Evolutionary conservation across 2,797 vertebrate species (phyloP), one percentile per base, ranked within the genome.

Genomic region (Melanotaenia boesemani): DNA sequence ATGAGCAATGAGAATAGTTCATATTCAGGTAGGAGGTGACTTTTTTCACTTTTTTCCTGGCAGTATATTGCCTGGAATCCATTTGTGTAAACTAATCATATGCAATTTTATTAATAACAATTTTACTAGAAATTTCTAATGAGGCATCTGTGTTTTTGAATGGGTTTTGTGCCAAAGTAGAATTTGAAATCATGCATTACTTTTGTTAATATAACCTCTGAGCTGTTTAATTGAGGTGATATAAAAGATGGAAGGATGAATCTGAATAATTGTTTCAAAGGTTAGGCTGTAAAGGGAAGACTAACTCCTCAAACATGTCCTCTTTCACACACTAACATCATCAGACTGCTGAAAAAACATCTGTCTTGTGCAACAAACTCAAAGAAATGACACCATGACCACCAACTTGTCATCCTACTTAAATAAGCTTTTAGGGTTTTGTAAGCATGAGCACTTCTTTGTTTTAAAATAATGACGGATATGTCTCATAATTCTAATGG

Each of bases 241-340:
- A 39, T 18, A 20, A 46, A 46, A 46, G 16, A 46, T 44, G 15
- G 37, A 39, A 10, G 11, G 15, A 3, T 46, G 18, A 18, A 46
- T 46, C 13, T 46, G 6, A 46, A 20, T 18, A 2, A 6, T 20
- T 46, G 18, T 18, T 46, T 55, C 11, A 28, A 55, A 55, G n/a
- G 54, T 26, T 28, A 15, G 54, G 13, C 12, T 28, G 11, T 13
- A 15, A 6, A 28, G 13, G 9, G 39, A n/a, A 5, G 55, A 3
- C 16, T 1, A 44, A 18, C 55, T 44, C 20, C 55, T 61, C 13
- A 12, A 54, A 44, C 2, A 22, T 30, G 80, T 83, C 74, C 73
- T 66, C 50, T 81, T 74, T 63, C 8, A 28, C 9, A 20, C 2
- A 9, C 0, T 4, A 68, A 83, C 39, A 22, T 68, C 63, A 30